phyloP scores from a whole-genome alignment of 2,888 invertebrate genomes.

The Plebejus anna region DNA sequence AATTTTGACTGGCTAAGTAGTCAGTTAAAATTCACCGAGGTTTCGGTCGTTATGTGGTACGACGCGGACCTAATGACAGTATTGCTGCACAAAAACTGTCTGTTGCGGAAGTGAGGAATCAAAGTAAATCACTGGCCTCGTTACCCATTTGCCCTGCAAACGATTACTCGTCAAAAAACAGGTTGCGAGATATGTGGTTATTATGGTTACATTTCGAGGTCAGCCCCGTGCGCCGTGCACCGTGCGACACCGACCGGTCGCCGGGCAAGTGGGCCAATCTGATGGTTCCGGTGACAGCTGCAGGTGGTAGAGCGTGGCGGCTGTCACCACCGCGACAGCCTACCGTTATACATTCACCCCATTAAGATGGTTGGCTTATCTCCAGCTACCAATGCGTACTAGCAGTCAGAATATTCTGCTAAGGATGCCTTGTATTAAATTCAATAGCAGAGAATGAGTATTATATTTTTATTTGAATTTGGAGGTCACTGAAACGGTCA shows the following conservation, averaged over 20 bases:
- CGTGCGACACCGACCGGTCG: not conserved
- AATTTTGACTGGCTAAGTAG: too few relatives aligned
- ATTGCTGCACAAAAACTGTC: not conserved
- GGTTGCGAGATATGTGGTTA: not conserved
- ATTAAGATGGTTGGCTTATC: not conserved
- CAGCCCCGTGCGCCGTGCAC: not conserved
- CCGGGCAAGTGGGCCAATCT: not conserved
- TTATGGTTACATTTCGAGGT: not conserved
- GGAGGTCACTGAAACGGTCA: too few relatives aligned
- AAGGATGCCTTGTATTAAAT: too few relatives aligned
- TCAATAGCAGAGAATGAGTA: too few relatives aligned
- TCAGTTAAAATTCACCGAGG: too few relatives aligned
- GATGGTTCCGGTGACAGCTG: conserved; percentile 19
- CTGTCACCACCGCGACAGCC: not conserved
- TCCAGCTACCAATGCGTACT: too few relatives aligned
- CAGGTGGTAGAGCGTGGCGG: not conserved
- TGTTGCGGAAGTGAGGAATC: not conserved
- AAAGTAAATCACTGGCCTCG: not conserved
- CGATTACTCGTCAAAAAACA: not conserved
- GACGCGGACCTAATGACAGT: not conserved
- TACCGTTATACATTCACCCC: not conserved
- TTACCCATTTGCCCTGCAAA: not conserved
- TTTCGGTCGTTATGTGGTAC: too few relatives aligned
- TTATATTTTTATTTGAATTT: too few relatives aligned
- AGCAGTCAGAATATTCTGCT: too few relatives aligned